A percentile compares a stretch with the other conserved stretches of the same genome.
These are phyloP conservation scores for Antitype chi DNA, from an alignment of 2,888 invertebrate genomes.

Conservation along the genomic window DNA sequence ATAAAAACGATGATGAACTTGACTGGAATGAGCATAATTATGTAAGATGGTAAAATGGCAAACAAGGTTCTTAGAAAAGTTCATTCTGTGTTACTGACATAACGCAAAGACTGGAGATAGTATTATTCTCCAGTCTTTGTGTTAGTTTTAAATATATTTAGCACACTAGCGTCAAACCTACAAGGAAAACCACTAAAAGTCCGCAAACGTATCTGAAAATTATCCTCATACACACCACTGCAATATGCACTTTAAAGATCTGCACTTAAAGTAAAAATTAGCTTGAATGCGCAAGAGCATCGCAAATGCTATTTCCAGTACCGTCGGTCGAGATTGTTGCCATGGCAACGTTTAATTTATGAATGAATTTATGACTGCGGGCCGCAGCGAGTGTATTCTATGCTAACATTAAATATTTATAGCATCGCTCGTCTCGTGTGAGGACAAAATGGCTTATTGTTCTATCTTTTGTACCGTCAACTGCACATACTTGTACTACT, in stretches of 20 bases:
- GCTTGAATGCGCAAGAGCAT: slow-evolving; percentile 6
- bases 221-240: neutral
- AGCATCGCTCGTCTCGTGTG: slow-evolving; percentile 35
- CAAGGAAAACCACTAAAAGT: slow-evolving; percentile 31
- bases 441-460: slow-evolving; percentile 48
- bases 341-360: slow-evolving; percentile 64
- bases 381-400: slow-evolving; percentile 38
- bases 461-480: slow-evolving; percentile 23
- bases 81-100: too few relatives aligned
- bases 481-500: neutral
- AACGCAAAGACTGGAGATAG: neutral
- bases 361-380: slow-evolving; percentile 61
- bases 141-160: neutral
- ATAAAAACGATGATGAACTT: neutral
- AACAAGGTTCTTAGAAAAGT: neutral
- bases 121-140: neutral
- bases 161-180: slow-evolving; percentile 12
- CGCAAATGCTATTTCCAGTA: slow-evolving; percentile 51
- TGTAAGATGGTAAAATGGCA: neutral
- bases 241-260: neutral
- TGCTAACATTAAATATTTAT: slow-evolving; percentile 55
- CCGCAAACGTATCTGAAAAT: slow-evolving; percentile 10
- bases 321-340: slow-evolving; percentile 45
- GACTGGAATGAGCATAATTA: neutral
- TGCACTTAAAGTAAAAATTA: slow-evolving; percentile 10